A percentile compares a stretch with the other conserved stretches of the same genome.
Conservation (phyloP, 2,797 vertebrate genomes). For the Lagocephalus sceleratus region DNA sequence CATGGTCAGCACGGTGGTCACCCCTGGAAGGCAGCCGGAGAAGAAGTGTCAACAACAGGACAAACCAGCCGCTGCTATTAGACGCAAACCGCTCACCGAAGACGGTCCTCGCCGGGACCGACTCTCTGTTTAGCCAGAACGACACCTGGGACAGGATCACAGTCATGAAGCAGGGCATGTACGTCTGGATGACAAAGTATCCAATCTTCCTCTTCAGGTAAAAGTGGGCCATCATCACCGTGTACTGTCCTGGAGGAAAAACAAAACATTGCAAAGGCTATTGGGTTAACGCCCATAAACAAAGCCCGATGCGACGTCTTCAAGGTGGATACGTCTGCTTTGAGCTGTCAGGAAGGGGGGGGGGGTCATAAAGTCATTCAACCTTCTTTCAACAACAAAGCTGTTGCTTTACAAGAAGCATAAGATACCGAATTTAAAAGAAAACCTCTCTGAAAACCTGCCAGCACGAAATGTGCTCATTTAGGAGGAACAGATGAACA, state of each 20-base stretch:
- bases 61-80: slow-evolving; percentile 11
- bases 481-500: too few species aligned
- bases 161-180: slow-evolving; percentile 95
- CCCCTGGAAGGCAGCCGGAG: slow-evolving; percentile 79
- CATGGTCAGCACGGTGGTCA: slow-evolving; percentile 98
- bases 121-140: slow-evolving; percentile 94
- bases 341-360: background rate
- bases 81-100: slow-evolving; percentile 80
- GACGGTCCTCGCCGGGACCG: slow-evolving; percentile 91
- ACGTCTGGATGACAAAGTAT: slow-evolving; percentile 95
- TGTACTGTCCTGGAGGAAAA: slow-evolving; percentile 84
- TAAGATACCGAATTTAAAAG: too few species aligned
- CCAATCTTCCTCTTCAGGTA: slow-evolving; percentile 94
- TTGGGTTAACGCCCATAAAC: slow-evolving; percentile 22
- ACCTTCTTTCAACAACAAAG: background rate
- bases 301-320: slow-evolving; percentile 4
- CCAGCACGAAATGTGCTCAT: background rate
- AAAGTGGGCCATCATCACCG: slow-evolving; percentile 93
- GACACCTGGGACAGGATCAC: slow-evolving; percentile 94
- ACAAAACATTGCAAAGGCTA: slow-evolving; percentile 10
- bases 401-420: too few species aligned
- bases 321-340: background rate
- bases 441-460: background rate
- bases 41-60: background rate
- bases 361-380: slow-evolving; percentile 10